These are phyloP conservation scores for Ochropleura leucogaster DNA, from an alignment of 2,888 invertebrate genomes.

Conservation along the genomic window DNA sequence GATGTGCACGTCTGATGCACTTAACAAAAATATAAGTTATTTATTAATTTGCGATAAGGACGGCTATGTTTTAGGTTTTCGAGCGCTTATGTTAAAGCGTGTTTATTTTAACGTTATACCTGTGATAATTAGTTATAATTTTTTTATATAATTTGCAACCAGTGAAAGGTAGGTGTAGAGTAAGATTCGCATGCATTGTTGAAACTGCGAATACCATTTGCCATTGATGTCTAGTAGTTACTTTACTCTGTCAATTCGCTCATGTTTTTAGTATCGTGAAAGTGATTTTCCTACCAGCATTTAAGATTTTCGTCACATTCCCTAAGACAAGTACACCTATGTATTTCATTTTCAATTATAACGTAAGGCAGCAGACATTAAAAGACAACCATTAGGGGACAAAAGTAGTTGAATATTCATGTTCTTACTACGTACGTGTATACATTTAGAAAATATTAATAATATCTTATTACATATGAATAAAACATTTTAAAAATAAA, in stretches of 20 bases:
- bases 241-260: constrained; percentile 22
- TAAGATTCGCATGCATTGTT: constrained; percentile 63
- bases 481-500: constrained; percentile 18
- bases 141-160: constrained; percentile 69
- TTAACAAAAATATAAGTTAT: constrained; percentile 86
- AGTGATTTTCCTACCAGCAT: constrained; percentile 32
- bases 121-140: constrained; percentile 89
- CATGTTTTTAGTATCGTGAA: constrained; percentile 16
- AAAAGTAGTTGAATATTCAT: constrained; percentile 22
- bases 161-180: constrained; percentile 69
- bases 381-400: constrained; percentile 25
- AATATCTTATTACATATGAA: constrained; percentile 7
- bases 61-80: constrained; percentile 87
- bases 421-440: constrained; percentile 6
- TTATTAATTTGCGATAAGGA: constrained; percentile 88
- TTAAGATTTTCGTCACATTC: constrained; percentile 43
- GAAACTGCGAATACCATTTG: constrained; percentile 61
- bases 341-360: too few species aligned
- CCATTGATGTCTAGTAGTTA: constrained; percentile 68
- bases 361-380: constrained; percentile 28
- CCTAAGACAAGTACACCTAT: constrained; percentile 5
- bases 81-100: constrained; percentile 79
- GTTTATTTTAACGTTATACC: constrained; percentile 88
- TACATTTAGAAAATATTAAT: constrained; percentile 13
- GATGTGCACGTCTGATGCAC: constrained; percentile 77